Evolutionary conservation across 2,888 invertebrate species (phyloP), one percentile per base, ranked within the genome.

Genomic region (Dichetophora obliterata): DNA sequence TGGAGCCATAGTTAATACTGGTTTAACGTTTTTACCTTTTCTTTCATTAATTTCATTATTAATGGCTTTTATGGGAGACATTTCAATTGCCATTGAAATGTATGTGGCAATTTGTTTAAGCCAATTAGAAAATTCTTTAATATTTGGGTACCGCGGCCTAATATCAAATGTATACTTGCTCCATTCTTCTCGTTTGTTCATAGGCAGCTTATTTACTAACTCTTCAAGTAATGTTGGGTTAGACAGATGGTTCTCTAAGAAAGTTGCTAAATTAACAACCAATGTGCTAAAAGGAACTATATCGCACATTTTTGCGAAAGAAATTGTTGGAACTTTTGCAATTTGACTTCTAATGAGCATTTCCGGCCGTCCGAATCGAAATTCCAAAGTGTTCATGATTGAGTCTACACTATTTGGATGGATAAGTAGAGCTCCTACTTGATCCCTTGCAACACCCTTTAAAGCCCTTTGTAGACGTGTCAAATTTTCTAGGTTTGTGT

Each of bases 291-390:
- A 37, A 8, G 3, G 37, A 3, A 6, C 1, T 8, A 37, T 37
- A 37, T 37, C 37, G 66, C 59, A 5, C 3, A 80, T 75, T 66
- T 65, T 78, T 9, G 70, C 77, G 31, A 75, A 75, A 57, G 66
- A 31, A 24, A 82, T 82, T 2, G 69, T 8, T 0, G 80, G 73
- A 65, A 79, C 80, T 48, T 82, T 81, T 5, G 78, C 76, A 14
- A 81, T 69, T 61, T 80, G 80, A 57, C 78, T 80, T 27, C 79
- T 70, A 19, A 81, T 78, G n/a, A 81, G 65, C 54, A 80, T 16
- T 27, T 82, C 80, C 1, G 82, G 79, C 1, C 82, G 79, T 34
- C 81, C 81, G 63, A 73, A 82, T 14, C 79, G 78, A 65, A 82
- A 81, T 37, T 82, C 78, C 8, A 81, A 57, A n/a, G 79, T 80